Evolutionary conservation across 2,797 vertebrate species (phyloP).

Genomic region (Sebastes itinus): DNA sequence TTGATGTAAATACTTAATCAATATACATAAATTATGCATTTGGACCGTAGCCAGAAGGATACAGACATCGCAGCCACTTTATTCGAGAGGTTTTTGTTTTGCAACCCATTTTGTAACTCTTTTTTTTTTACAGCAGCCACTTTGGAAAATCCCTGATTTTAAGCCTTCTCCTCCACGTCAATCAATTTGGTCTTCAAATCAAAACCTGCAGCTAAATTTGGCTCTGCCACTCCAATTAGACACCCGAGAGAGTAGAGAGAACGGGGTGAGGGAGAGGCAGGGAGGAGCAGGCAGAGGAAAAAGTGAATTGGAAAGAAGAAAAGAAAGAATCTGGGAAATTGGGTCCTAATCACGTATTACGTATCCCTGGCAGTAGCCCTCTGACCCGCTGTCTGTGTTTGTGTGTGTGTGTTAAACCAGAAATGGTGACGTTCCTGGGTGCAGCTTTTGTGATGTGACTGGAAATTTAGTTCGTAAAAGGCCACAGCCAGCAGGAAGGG

Average conservation of each 20-base stretch:
- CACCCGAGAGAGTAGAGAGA: not conserved
- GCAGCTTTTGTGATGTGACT: constrained; percentile 9
- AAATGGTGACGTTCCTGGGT: constrained; percentile 20
- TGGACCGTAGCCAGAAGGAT: not conserved
- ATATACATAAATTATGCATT: constrained; percentile 21
- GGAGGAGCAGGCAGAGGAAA: not conserved
- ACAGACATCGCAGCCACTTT: constrained; percentile 2
- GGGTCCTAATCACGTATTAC: constrained; percentile 2
- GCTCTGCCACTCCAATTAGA: constrained; percentile 59
- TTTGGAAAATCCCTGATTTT: constrained; percentile 42
- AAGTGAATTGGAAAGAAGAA: not conserved
- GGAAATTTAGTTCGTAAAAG: not conserved
- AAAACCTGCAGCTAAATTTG: constrained; percentile 48
- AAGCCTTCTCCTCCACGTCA: constrained; percentile 37
- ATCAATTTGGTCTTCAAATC: constrained; percentile 44
- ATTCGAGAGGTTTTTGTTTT: not conserved
- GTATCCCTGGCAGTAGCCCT: not conserved
- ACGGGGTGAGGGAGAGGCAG: not conserved
- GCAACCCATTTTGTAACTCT: not conserved
- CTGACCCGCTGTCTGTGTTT: not conserved
- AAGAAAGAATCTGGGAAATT: constrained; percentile 13
- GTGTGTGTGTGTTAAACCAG: not conserved
- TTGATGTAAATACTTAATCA: constrained; percentile 30
- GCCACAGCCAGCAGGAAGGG: not conserved
- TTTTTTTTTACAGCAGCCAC: constrained; percentile 8